phyloP scores from a whole-genome alignment of 2,113 vertebrate species.

The Stigmatopora argus region DNA sequence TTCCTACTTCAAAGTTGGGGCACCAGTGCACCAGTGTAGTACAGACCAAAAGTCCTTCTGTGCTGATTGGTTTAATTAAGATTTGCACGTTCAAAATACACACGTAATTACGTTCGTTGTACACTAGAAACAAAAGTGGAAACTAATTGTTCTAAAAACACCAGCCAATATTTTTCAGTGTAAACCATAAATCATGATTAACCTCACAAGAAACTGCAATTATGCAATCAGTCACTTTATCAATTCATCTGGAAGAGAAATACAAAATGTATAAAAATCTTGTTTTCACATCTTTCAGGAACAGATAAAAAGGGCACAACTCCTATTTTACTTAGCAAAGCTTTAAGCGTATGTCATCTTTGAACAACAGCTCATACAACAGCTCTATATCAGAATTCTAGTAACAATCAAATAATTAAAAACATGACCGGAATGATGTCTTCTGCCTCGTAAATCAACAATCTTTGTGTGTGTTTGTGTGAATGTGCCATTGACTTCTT shows the following conservation, averaged over 20 bases:
- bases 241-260: neutral
- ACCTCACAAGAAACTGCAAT: neutral
- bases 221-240: neutral
- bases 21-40: no score
- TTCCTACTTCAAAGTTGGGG: neutral
- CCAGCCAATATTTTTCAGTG: neutral
- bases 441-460: neutral
- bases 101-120: neutral
- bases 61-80: neutral
- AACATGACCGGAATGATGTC: neutral
- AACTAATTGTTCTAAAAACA: neutral
- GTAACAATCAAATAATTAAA: neutral
- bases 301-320: neutral
- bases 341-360: neutral
- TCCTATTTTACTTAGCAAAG: neutral
- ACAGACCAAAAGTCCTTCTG: neutral
- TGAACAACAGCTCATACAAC: neutral
- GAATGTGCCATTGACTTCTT: constrained; percentile 5
- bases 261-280: neutral
- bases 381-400: neutral
- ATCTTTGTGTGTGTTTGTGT: neutral
- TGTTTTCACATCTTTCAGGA: neutral
- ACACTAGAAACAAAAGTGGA: neutral
- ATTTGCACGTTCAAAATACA: neutral
- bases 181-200: neutral